phyloP scores from a whole-genome alignment of 1,140 invertebrate genomes.

The Macrotrachela quadricornifera region DNA sequence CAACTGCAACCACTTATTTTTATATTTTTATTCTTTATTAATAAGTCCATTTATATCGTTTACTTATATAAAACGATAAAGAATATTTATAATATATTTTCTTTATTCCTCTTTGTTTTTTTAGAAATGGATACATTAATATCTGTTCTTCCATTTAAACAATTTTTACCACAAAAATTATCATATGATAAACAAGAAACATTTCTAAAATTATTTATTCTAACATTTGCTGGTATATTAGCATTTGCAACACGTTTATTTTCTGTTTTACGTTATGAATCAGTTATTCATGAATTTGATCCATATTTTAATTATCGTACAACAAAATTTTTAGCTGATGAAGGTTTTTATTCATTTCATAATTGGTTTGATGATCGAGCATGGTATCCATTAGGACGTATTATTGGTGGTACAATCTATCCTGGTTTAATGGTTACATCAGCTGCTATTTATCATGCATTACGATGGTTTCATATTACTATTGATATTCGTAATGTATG shows the following conservation, averaged over 20 bases:
- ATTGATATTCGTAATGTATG: conserved; percentile 92
- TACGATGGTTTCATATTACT: conserved; percentile 71
- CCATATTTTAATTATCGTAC: conserved; percentile 96
- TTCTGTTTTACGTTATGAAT: conserved; percentile 86
- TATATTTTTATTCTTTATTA: too few relatives aligned
- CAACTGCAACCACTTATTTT: too few relatives aligned
- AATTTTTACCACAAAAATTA: too few relatives aligned
- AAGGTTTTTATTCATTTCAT: conserved; percentile 91
- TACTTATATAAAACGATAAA: too few relatives aligned
- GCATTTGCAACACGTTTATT: conserved; percentile 83
- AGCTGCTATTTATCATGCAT: conserved; percentile 62
- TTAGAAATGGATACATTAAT: too few relatives aligned
- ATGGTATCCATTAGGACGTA: conserved; percentile 89
- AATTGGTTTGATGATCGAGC: conserved; percentile 98
- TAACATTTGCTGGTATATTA: conserved; percentile 74
- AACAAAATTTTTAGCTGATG: conserved; percentile 71
- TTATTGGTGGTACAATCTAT: conserved; percentile 81
- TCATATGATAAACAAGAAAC: conserved; percentile 67
- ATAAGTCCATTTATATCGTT: too few relatives aligned
- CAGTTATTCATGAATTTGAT: conserved; percentile 96
- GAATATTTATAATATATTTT: too few relatives aligned
- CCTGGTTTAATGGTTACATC: conserved; percentile 89
- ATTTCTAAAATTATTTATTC: conserved; percentile 65
- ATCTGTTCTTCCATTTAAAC: too few relatives aligned
- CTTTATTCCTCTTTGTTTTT: too few relatives aligned